Evolutionary conservation across 2,113 vertebrate species (phyloP).

Genomic region (Rhinopomastus cyanomelas): DNA sequence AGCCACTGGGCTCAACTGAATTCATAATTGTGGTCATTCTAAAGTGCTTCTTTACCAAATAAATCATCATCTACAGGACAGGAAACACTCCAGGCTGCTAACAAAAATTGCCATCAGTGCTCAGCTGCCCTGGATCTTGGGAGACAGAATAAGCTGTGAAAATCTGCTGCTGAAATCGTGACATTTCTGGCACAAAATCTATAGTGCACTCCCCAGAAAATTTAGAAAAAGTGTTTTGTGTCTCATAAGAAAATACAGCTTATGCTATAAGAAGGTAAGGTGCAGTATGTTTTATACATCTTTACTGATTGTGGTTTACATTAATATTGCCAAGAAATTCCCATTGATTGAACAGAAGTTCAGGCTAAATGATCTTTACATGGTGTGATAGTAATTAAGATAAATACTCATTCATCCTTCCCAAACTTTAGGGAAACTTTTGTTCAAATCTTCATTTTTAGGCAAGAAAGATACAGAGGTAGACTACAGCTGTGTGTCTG

Average conservation of each 20-base stretch:
- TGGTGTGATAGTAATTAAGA: not conserved
- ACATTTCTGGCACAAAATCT: not conserved
- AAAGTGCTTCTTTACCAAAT: not conserved
- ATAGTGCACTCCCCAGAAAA: not conserved
- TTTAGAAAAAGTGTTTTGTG: not conserved
- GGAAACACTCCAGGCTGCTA: not conserved
- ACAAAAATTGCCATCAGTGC: not conserved
- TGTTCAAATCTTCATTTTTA: rapidly evolving
- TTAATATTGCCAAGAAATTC: not conserved
- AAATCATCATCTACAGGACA: not conserved
- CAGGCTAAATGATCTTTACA: not conserved
- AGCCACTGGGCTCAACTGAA: not conserved
- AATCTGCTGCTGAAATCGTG: not conserved
- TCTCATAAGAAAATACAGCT: not conserved
- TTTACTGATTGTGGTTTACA: not conserved
- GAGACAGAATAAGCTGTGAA: not conserved
- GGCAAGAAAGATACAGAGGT: not conserved
- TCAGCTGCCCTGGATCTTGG: not conserved
- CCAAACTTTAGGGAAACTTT: not conserved
- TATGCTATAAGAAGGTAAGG: not conserved
- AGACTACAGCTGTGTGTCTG: not conserved
- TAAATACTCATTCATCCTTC: not conserved
- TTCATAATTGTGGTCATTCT: not conserved
- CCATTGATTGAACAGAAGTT: not conserved
- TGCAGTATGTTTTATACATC: not conserved